Evolutionary conservation across 1,140 invertebrate genomes (phyloP).

Genomic region (Periplaneta americana): DNA sequence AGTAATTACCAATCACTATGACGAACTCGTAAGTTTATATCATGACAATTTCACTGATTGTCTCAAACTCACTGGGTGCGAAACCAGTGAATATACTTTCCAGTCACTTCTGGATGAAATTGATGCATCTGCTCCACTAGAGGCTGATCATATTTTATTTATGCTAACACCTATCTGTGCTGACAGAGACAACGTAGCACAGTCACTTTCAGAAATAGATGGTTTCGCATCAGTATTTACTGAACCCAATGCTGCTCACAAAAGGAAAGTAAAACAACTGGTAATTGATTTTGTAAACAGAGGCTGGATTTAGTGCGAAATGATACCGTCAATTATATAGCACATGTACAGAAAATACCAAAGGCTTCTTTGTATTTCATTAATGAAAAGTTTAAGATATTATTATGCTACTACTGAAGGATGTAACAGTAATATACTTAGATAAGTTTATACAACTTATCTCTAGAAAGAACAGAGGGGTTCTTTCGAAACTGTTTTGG

Average conservation of each 20-base stretch:
- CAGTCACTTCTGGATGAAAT: neutral
- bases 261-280: neutral
- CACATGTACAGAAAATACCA: too few species aligned
- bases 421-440: too few species aligned
- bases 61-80: neutral
- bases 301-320: neutral
- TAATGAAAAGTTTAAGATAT: too few species aligned
- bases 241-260: neutral
- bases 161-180: neutral
- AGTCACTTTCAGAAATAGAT: neutral
- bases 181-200: neutral
- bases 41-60: slow-evolving; percentile 2
- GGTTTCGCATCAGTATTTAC: neutral
- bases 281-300: neutral
- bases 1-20: neutral
- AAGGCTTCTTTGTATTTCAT: too few species aligned
- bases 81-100: neutral
- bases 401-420: too few species aligned
- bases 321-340: too few species aligned
- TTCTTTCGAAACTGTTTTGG: too few species aligned
- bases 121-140: neutral
- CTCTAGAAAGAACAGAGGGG: too few species aligned
- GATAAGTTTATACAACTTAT: too few species aligned
- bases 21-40: slow-evolving; percentile 6
- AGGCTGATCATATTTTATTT: neutral